Percentiles rank a stretch among this genome's conserved stretches.
Conservation (phyloP, 2,113 vertebrate species). For the Myrmecophaga tridactyla region DNA sequence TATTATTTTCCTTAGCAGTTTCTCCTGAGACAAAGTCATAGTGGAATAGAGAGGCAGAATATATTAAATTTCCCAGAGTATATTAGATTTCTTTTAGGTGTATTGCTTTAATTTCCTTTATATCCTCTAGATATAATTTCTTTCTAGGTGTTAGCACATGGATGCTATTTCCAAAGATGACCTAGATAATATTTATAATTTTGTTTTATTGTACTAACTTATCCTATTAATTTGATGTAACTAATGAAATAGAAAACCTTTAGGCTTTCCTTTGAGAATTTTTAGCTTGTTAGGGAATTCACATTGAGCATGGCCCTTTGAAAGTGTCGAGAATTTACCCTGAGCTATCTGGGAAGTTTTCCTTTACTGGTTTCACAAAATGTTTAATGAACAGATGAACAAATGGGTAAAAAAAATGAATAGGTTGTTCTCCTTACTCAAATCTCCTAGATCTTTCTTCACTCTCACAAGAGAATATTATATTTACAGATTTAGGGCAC, state of each 20-base stretch:
- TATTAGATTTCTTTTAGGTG: conserved; percentile 75
- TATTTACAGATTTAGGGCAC: background rate
- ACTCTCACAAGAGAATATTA: background rate
- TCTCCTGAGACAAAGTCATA: conserved; percentile 59
- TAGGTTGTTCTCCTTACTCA: background rate
- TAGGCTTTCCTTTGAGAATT: conserved; percentile 47
- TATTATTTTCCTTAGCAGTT: conserved; percentile 48
- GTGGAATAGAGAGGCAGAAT: conserved; percentile 45
- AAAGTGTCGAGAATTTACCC: background rate
- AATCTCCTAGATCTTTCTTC: background rate
- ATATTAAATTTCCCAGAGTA: conserved; percentile 70
- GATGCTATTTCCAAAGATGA: conserved; percentile 49
- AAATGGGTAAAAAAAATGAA: background rate
- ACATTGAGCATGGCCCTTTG: background rate
- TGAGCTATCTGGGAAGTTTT: background rate
- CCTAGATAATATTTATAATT: conserved; percentile 66
- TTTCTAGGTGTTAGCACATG: conserved; percentile 50
- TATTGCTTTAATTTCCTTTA: conserved; percentile 71
- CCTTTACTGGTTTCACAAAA: background rate
- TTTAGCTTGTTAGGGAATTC: background rate
- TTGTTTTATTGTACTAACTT: conserved; percentile 56
- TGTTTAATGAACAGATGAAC: background rate
- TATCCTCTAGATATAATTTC: conserved; percentile 55
- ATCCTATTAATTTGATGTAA: conserved; percentile 50
- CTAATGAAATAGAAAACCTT: conserved; percentile 25